Base-by-base conservation (phyloP, 2,113 vertebrate species). In the Petaurus breviceps region DNA sequence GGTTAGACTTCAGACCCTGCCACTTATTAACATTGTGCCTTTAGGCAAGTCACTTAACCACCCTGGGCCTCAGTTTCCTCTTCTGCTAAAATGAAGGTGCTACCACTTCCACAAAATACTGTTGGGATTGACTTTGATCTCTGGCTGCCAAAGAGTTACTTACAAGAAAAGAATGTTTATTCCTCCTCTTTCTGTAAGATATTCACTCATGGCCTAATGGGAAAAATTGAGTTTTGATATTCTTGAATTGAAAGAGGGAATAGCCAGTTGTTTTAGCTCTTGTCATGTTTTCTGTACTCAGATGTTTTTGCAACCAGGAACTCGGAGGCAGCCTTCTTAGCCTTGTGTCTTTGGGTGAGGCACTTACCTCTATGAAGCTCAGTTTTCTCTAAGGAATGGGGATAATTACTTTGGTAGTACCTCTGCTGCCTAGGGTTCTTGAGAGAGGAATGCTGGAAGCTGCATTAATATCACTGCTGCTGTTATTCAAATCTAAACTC, bases 151-250 rank as follows among this genome's bases (percentile, higher is more conserved):
- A 98, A 96, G n/a, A 95, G 90, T 98, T 98, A 98, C 97, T 98
- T 97, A 98, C 97, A 95, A 94, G 96, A 97, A 96, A 96, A 94
- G 97, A 98, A 98, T 98, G 98, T 98, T 96, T 97, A 93, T 96
- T 98, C 96, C 95, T 97, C 94, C 31, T 89, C 96, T 96, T 96
- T 98, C 96, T 96, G 91, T 94, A 97, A 98, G 94, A 96, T 90
- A 53, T 96, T 97, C 98, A 96, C 94, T 98, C 96, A 94, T 93
- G 97, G 95, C 96, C 61, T 92, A 95, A 97, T 52, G 97, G 95
- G 97, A 98, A 97, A 96, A 97, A 97, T 92, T 97, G 95, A 95
- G 93, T 98, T 98, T 98, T 97, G 98, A 96, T 98, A 97, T 95
- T 96, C 51, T 96, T 97, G 53, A 95, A 96, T 1, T 95, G 93